Evolutionary conservation across 92 coral and sea anemone species (phyloP), one percentile per base, ranked within the genome.

Genomic region (Palythoa caribaeorum): DNA sequence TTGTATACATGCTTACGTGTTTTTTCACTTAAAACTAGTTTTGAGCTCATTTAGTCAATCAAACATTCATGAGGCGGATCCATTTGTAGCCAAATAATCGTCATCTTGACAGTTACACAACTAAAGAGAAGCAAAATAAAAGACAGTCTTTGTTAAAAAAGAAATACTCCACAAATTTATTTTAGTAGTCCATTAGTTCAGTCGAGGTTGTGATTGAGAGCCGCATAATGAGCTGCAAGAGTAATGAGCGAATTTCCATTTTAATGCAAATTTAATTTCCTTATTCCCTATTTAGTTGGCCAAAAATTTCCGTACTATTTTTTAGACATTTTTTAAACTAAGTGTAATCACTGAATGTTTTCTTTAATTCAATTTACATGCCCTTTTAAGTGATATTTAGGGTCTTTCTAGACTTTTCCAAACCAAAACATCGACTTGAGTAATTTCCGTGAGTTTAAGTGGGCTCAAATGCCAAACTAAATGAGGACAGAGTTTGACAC

Each of bases 191-290:
- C 94, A 93, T 94, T 94, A 91, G 93, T 72, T 69, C 54, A 63
- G 71, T 76, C 80, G 90, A 89, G 68, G 93, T 78, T 90, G 86
- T 94, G 94, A 93, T 91, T 93, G 92, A 85, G 73, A 80, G 86
- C 59, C 51, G 68, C 84, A 88, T 93, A 93, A 94, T 94, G 94
- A 93, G 94, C 78, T 91, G 86, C 75, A 72, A 88, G 90, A 62
- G 92, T 60, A 83, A 93, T 87, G 91, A 91, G 87, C 55, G 69
- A 68, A 17, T 63, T 14, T 48, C 92, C 85, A 88, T 95, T 95
- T 92, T 91, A 88, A 95, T 95, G 98, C 90, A 95, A 95, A 95
- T 95, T 87, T 84, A 89, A 93, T 93, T 93, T 89, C 92, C 93
- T 88, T 73, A 74, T 59, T 85, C 91, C 76, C 90, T 79, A 84